phyloP scores from a whole-genome alignment of 2,888 invertebrate species.

The Pristionchus mayeri region DNA sequence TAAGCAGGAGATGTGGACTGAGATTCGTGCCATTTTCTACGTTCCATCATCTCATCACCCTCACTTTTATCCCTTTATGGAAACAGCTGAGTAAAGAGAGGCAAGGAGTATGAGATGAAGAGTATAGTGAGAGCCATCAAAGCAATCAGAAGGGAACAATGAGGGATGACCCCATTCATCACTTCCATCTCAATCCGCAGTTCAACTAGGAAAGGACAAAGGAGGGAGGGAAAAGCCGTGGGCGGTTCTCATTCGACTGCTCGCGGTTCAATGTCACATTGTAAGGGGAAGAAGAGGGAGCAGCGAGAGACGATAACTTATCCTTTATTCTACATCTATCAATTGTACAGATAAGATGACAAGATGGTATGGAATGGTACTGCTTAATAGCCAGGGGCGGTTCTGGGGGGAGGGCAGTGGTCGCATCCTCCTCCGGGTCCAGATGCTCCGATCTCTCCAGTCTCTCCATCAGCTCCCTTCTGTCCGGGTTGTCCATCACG shows the following conservation, averaged over 20 bases:
- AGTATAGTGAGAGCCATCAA: constrained; percentile 13
- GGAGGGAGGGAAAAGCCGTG: background rate
- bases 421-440: constrained; percentile 53
- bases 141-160: constrained; percentile 1
- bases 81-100: constrained; percentile 24
- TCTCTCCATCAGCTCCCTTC: constrained; percentile 44
- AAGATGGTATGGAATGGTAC: background rate
- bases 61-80: background rate
- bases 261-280: constrained; percentile 3
- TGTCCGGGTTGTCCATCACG: constrained; percentile 57
- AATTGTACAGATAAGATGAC: constrained; percentile 36
- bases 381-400: constrained; percentile 53
- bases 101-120: background rate
- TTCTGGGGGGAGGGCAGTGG: constrained; percentile 53
- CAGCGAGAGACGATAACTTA: background rate
- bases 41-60: background rate
- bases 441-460: constrained; percentile 44
- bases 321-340: constrained; percentile 36
- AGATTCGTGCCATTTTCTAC: background rate
- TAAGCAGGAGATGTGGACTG: background rate
- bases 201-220: constrained; percentile 11
- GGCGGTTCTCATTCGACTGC: background rate
- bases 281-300: background rate
- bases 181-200: background rate
- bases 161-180: background rate